These are phyloP conservation scores for Tetranychus piercei DNA, from an alignment of 2,888 invertebrate genomes.

Conservation along the genomic window DNA sequence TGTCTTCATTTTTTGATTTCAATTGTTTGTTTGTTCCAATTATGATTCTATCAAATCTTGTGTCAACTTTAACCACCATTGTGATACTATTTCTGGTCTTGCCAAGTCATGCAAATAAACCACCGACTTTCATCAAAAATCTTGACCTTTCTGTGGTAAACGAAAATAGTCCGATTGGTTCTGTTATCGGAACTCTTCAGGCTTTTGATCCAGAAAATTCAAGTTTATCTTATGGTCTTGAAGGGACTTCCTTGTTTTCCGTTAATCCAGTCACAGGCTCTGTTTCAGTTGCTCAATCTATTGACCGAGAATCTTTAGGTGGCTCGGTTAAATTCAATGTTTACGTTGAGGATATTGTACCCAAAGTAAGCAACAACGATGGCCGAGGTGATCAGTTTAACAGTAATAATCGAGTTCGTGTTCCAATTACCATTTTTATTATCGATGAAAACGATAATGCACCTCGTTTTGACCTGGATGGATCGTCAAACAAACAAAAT, in stretches of 20 bases:
- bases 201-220: slow-evolving; percentile 58
- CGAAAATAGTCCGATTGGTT: slow-evolving; percentile 59
- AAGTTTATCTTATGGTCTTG: slow-evolving; percentile 41
- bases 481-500: slow-evolving; percentile 33
- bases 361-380: not conserved
- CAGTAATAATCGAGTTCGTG: slow-evolving; percentile 49
- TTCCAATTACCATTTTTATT: slow-evolving; percentile 61
- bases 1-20: not conserved
- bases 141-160: slow-evolving; percentile 56
- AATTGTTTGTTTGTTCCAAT: not conserved
- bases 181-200: slow-evolving; percentile 53
- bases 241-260: slow-evolving; percentile 59
- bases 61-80: not conserved
- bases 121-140: slow-evolving; percentile 43
- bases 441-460: slow-evolving; percentile 74
- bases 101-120: slow-evolving; percentile 4
- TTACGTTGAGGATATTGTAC: slow-evolving; percentile 55
- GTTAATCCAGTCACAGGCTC: slow-evolving; percentile 50
- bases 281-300: slow-evolving; percentile 53
- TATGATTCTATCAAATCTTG: not conserved
- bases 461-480: slow-evolving; percentile 48
- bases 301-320: slow-evolving; percentile 43
- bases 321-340: slow-evolving; percentile 60
- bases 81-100: not conserved
- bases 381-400: slow-evolving; percentile 34